Conservation (phyloP, 2,797 vertebrate genomes). For the Nyctalus aviator region DNA sequence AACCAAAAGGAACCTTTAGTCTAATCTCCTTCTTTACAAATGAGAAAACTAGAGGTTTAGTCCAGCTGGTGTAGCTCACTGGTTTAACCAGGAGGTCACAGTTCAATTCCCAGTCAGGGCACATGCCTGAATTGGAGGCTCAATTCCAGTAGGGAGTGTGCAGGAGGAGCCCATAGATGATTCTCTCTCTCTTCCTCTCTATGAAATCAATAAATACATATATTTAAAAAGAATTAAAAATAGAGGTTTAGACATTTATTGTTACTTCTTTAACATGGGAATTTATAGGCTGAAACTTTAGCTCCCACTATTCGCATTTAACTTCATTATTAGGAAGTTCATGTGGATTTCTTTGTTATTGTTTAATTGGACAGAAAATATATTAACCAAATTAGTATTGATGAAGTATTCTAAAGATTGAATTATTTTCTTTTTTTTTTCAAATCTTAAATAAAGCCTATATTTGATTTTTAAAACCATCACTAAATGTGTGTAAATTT, state of each 20-base stretch:
- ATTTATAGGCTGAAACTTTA: neutral
- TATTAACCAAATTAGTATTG: neutral
- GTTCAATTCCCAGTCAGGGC: too few relatives aligned
- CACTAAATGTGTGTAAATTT: neutral
- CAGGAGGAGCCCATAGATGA: too few relatives aligned
- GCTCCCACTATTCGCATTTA: neutral
- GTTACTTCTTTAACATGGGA: neutral
- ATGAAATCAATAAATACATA: too few relatives aligned
- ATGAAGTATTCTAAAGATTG: neutral
- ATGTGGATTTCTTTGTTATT: neutral
- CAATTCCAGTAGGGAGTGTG: too few relatives aligned
- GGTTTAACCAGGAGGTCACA: too few relatives aligned
- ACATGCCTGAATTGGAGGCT: too few relatives aligned
- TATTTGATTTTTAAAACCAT: slow-evolving; percentile 21
- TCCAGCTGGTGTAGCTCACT: too few relatives aligned
- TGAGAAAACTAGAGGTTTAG: neutral
- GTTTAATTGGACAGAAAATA: slow-evolving; percentile 27
- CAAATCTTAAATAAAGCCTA: slow-evolving; percentile 7
- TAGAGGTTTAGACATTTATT: neutral
- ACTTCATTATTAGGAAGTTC: neutral
- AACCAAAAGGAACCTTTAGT: neutral
- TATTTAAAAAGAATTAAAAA: neutral
- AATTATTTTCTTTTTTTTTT: neutral
- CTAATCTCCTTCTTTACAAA: neutral
- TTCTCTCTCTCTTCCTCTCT: too few relatives aligned